These are phyloP conservation scores for Murina feae DNA, from an alignment of 2,113 vertebrate species.

Conservation along the genomic window DNA sequence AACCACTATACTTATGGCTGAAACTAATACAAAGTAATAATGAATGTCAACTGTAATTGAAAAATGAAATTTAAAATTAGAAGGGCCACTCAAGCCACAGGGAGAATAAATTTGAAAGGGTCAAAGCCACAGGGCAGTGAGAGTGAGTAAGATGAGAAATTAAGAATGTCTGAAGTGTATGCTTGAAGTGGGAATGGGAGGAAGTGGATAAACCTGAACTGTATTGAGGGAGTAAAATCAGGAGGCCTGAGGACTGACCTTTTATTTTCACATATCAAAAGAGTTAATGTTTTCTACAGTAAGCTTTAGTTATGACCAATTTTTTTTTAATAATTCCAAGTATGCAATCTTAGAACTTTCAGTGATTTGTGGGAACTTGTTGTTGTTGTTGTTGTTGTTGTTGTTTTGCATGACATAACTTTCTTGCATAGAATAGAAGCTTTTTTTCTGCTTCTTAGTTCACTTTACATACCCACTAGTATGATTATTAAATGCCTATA, in stretches of 20 bases:
- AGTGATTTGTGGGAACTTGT: background rate
- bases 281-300: background rate
- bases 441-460: background rate
- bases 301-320: background rate
- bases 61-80: background rate
- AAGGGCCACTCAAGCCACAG: background rate
- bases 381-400: background rate
- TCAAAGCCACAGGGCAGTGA: background rate
- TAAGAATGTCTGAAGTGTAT: background rate
- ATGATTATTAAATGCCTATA: background rate
- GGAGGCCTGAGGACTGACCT: background rate
- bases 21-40: background rate
- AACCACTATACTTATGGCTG: background rate
- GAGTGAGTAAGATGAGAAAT: background rate
- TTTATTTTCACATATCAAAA: background rate
- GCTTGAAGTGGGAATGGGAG: background rate
- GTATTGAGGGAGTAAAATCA: background rate
- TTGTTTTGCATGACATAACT: background rate
- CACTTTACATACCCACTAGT: background rate
- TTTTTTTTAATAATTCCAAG: background rate
- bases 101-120: background rate
- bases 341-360: background rate
- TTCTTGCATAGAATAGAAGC: background rate
- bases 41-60: background rate
- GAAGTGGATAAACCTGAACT: background rate